Base-by-base conservation (phyloP, 2,888 invertebrate species). In the Atethmia centrago region DNA sequence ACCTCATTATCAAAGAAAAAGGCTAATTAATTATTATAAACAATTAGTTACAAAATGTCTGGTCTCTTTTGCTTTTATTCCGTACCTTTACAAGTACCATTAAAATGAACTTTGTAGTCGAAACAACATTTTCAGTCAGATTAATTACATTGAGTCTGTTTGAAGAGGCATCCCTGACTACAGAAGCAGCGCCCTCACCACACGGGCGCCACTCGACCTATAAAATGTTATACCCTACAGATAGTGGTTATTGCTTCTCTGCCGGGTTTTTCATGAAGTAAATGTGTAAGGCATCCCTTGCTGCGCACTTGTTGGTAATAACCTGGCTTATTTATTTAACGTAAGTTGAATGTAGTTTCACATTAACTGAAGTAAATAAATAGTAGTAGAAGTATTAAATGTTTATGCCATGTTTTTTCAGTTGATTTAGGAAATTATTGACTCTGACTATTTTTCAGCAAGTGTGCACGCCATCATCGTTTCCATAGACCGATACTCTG, bases 121-220 rank as follows among this genome's bases (percentile, higher is more conserved):
- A 56, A 80, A 56, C 61, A 70, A 70, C 21, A 66, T 66, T 66
- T 72, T 40, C 25, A 56, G 28, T 47, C 1, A 62, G 66, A 74
- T 66, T 62, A 80, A 80, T 78, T 10, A 8, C n/a, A 56, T 66
- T 31, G 61, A 65, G 45, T 56, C 31, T 25, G 36, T 56, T 49
- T 67, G 49, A 61, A 64, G 82, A 28, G 74, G 51, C 66, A 70
- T 55, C 73, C 73, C 56, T 73, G 61, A 55, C 28, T 81, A 53
- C 82, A 25, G 71, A 66, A 59, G 45, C 53, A 19, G 45, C 16
- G 68, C 59, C 47, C 62, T 69, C 42, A 42, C 56, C 28, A 69
- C 55, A 25, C 47, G 25, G 67, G 51, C 36, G 58, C 55, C 65
- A 66, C 72, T 71, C 73, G 80, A 76, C 80, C 84, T 71, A 69